Evolutionary conservation across 2,113 vertebrate species (phyloP).

Genomic region (Phainopepla nitens): DNA sequence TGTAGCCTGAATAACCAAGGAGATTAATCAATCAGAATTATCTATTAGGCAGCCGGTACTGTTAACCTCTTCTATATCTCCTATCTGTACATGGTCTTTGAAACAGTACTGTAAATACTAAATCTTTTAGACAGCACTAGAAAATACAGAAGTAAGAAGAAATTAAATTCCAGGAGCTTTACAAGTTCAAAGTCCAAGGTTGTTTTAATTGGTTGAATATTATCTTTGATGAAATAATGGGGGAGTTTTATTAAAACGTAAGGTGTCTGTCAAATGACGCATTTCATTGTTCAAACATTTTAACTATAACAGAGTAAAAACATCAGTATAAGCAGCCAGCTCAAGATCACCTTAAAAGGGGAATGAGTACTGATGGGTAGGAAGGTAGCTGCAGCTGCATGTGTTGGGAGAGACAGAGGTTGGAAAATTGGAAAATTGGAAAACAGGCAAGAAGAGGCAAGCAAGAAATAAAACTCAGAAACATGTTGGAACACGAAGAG

Average conservation of each 20-base stretch:
- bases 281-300: neutral
- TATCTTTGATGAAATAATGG: neutral
- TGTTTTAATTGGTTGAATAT: neutral
- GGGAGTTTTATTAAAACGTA: neutral
- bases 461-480: neutral
- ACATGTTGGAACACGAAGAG: neutral
- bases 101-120: neutral
- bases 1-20: neutral
- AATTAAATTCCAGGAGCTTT: neutral
- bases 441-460: neutral
- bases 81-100: neutral
- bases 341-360: neutral
- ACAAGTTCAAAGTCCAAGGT: neutral
- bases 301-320: neutral
- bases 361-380: neutral
- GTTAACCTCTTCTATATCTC: neutral
- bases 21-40: neutral
- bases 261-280: neutral
- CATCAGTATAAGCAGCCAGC: neutral
- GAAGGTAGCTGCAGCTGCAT: neutral
- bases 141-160: neutral
- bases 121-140: neutral
- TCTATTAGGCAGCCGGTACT: neutral
- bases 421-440: no score
- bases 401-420: neutral